Evolutionary conservation across 2,113 vertebrate genomes (phyloP).

Genomic region (Oncorhynchus keta): DNA sequence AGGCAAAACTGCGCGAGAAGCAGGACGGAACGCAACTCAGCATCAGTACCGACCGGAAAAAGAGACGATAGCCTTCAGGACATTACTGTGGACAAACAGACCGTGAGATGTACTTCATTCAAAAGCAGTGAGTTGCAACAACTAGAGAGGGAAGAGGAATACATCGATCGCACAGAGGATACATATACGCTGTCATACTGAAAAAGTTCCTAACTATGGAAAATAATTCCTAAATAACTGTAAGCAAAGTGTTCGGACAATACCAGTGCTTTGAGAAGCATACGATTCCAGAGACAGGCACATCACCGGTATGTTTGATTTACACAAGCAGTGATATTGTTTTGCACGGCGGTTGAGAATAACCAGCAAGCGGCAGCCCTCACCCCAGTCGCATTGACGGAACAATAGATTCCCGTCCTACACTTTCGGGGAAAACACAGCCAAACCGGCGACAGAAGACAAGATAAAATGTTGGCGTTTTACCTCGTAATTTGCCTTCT

Average conservation of each 20-base stretch:
- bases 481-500: constrained; percentile 71
- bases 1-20: constrained; percentile 13
- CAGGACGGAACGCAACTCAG: constrained; percentile 38
- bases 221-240: constrained; percentile 41
- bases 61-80: constrained; percentile 6
- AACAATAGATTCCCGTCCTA: constrained; percentile 36
- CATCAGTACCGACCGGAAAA: constrained; percentile 31
- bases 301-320: constrained; percentile 23
- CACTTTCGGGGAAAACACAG: constrained; percentile 23
- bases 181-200: constrained; percentile 15
- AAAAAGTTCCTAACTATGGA: constrained; percentile 66
- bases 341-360: constrained; percentile 50
- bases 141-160: neutral
- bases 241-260: constrained; percentile 42
- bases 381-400: constrained; percentile 41
- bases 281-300: constrained; percentile 43
- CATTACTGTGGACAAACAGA: neutral
- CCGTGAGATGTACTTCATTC: neutral
- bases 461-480: constrained; percentile 59
- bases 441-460: constrained; percentile 28
- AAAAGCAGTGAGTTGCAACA: neutral
- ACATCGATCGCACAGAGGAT: neutral
- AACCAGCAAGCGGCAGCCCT: constrained; percentile 32
- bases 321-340: constrained; percentile 33
- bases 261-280: constrained; percentile 24